Evolutionary conservation across 2,888 invertebrate genomes (phyloP), one percentile per base, ranked within the genome.

Genomic region (Lasioglossum morio): DNA sequence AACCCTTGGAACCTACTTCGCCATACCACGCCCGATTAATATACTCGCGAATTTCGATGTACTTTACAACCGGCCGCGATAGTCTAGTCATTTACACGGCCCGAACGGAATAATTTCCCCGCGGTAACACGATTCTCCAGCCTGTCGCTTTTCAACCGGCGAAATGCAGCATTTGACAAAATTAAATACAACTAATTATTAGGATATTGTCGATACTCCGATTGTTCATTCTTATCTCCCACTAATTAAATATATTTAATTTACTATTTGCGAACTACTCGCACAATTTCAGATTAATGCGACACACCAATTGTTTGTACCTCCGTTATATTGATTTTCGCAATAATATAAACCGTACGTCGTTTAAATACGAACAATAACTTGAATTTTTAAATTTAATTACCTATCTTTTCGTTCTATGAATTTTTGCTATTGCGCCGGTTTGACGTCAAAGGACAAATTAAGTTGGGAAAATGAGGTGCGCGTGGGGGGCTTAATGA

Each of bases 1-100:
- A 84, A 74, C 46, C 53, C 69, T 78, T 60, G 46, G 53, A 78
- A 30, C 73, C 19, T 69, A 70, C 72, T n/a, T 78, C 60, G 34
- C 34, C 76, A 72, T 66, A 27, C 19, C 48, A 34, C 63, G 43
- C 81, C 76, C 76, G 57, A 83, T 81, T 83, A 83, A 81, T 81
- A 66, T 43, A 57, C 48, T 76, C 43, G 53, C 40, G 84, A 79
- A 83, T 70, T 60, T 70, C 43, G 34, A 60, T 30, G 57, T 74
- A 57, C 84, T 72, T 78, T 73, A 78, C 60, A 46, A 76, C 75
- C 43, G 53, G 10, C 23, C 30, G 48, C 77, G 70, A 37, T 78
- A 74, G 23, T 66, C 40, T 77, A 43, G 30, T 46, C 16, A 37
- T 46, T 77, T 46, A 34, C 40, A 30, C 34, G 53, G 30, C 23